Base-by-base conservation (phyloP, 2,113 vertebrate species). In the Scomber colias region DNA sequence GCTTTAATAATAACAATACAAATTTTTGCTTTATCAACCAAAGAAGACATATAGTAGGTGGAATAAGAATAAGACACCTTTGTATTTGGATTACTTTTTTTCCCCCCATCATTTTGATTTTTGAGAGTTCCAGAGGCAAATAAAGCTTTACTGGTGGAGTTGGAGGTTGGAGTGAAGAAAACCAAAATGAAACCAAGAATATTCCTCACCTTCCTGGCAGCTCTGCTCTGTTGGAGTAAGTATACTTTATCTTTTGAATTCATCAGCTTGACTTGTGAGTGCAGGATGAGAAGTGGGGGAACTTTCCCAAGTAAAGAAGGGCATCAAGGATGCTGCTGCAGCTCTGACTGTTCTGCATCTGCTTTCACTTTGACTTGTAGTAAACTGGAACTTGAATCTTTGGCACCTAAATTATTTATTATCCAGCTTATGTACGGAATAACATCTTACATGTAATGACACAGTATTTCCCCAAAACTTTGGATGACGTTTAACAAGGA, bases 161-260 rank as follows among this genome's bases (percentile, higher is more conserved):
- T 27, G 24, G 21, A 70, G 27, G 12, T 15, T 55, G 70, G 44
- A 77, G 53, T 62, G 79, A 88, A 90, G 86, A 81, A 64, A 62
- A 83, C 45, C 70, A 92, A 79, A 59, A 95, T 95, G 92, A 93
- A 91, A 82, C 74, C 86, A 50, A 88, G 88, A 56, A 64, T 91
- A 71, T 17, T 91, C 16, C 72, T 93, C 65, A 40, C n/a, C 59
- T 81, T 71, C 75, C 60, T 94, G 53, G 66, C 86, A 78, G 85
- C 75, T 11, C 46, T 91, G 53, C 65, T 60, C 67, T 88, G 75
- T 80, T 87, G 89, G 30, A 78, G 95, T 96, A 85, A 96, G 95
- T 95, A 89, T 1, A 30, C 3, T 45, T 81, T 4, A 3, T 10
- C 6, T 53, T 72, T 30, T 59, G 5, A 3, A 27, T 49, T n/a